A percentile compares a stretch with the other conserved stretches of the same genome.
These are phyloP conservation scores for Anabas testudineus DNA, from an alignment of 2,797 vertebrate species.

Conservation along the genomic window DNA sequence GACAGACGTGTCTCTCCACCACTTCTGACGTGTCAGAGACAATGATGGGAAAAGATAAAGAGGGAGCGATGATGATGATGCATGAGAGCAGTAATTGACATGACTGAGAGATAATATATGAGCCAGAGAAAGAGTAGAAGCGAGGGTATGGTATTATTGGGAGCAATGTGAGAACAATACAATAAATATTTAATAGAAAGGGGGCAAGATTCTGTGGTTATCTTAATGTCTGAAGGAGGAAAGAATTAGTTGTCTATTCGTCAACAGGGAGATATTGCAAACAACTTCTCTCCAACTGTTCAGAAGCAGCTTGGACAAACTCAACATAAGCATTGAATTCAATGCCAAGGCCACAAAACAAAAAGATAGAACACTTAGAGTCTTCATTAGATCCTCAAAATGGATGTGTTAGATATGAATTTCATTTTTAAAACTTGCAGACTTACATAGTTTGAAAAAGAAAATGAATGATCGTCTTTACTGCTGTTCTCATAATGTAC, in stretches of 20 bases:
- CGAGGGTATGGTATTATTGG: not conserved
- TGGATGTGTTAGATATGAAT: not conserved
- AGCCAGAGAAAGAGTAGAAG: not conserved
- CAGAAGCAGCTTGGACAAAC: not conserved
- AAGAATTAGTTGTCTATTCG: too few species aligned
- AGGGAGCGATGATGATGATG: slow-evolving; percentile 42
- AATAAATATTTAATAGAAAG: not conserved
- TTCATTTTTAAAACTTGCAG: slow-evolving; percentile 16
- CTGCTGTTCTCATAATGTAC: not conserved
- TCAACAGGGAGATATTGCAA: not conserved
- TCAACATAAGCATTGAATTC: not conserved
- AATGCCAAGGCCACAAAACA: too few species aligned
- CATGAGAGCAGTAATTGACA: slow-evolving; percentile 53
- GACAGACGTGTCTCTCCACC: slow-evolving; percentile 41
- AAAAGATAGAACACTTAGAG: too few species aligned
- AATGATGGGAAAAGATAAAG: slow-evolving; percentile 19
- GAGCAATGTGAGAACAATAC: not conserved
- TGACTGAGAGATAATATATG: slow-evolving; percentile 38
- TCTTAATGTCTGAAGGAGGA: too few species aligned
- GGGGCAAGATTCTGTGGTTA: not conserved
- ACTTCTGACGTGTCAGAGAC: slow-evolving; percentile 43
- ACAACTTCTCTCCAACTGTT: too few species aligned
- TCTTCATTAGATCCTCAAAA: too few species aligned
- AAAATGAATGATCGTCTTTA: not conserved
- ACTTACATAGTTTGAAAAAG: not conserved